These are phyloP conservation scores for Megaustenia siamemsis DNA, from an alignment of 2,888 invertebrate genomes.

Conservation along the genomic window DNA sequence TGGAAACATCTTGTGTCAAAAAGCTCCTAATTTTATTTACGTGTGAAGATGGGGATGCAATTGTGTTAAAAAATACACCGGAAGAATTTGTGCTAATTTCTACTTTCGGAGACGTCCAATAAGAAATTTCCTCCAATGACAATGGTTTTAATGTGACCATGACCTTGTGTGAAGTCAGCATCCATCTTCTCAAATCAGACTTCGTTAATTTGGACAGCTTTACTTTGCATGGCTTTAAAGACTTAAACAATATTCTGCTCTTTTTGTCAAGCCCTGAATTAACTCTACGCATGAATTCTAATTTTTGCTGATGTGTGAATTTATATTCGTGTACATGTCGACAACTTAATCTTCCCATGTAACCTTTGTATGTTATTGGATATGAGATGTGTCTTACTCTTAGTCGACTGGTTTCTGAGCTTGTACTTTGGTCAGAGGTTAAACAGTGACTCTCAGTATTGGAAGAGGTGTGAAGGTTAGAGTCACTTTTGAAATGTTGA, in stretches of 20 bases:
- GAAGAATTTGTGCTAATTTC: not conserved
- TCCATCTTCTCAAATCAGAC: constrained; percentile 64
- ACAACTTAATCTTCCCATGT: constrained; percentile 57
- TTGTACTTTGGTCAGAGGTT: constrained; percentile 73
- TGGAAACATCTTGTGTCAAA: constrained; percentile 57
- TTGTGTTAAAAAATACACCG: constrained; percentile 64
- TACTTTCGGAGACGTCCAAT: constrained; percentile 53
- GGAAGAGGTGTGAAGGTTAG: constrained; percentile 61
- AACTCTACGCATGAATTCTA: constrained; percentile 66
- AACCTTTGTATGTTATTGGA: constrained; percentile 67
- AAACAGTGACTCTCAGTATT: constrained; percentile 64
- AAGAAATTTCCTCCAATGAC: constrained; percentile 43
- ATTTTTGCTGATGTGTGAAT: constrained; percentile 65
- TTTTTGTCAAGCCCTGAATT: constrained; percentile 68
- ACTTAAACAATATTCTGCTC: constrained; percentile 62
- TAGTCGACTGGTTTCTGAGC: constrained; percentile 66
- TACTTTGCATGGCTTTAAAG: constrained; percentile 65
- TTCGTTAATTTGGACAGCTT: constrained; percentile 60
- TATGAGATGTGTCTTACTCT: constrained; percentile 65
- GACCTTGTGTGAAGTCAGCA: constrained; percentile 53
- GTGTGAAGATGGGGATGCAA: constrained; percentile 64
- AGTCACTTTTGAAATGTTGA: constrained; percentile 68
- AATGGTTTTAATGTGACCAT: constrained; percentile 52
- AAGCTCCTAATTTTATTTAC: constrained; percentile 68
- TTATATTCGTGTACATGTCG: constrained; percentile 67